Percentiles rank a stretch among this genome's conserved stretches.
Conservation (phyloP, 2,113 vertebrate species). For the Piprites chloris region DNA sequence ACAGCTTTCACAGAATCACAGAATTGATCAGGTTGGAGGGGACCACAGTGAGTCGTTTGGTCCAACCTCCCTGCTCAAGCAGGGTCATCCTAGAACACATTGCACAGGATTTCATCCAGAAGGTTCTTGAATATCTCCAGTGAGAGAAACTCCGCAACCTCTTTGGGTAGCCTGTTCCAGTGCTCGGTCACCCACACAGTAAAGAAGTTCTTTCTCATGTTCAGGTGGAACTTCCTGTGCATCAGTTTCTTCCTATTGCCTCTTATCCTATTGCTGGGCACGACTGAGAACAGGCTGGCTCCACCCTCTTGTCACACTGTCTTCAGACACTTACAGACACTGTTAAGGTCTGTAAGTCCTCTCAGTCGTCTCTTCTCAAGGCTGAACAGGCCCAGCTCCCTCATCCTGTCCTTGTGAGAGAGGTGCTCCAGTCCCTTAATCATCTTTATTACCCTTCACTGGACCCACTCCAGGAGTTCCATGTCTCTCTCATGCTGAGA, state of each 20-base stretch:
- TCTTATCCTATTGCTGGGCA: background rate
- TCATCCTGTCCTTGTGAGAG: background rate
- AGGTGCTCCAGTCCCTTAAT: background rate
- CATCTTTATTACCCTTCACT: background rate
- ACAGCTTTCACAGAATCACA: background rate
- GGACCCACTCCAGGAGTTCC: background rate
- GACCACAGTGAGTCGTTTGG: background rate
- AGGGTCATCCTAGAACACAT: background rate
- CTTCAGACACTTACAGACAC: background rate
- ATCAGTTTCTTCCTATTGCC: background rate
- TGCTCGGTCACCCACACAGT: rapidly evolving
- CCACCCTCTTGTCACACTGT: background rate
- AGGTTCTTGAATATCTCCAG: background rate
- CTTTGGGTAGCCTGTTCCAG: background rate
- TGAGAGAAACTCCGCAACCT: rapidly evolving
- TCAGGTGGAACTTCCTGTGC: background rate
- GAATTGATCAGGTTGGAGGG: background rate
- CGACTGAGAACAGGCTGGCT: background rate
- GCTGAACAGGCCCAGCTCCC: background rate
- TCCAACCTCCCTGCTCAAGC: background rate
- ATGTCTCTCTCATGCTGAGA: background rate
- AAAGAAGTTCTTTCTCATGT: background rate
- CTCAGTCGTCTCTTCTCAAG: background rate
- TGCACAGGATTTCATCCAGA: background rate
- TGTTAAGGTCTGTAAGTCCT: background rate